phyloP scores from a whole-genome alignment of 2,113 vertebrate species.

The Vireo altiloquus region DNA sequence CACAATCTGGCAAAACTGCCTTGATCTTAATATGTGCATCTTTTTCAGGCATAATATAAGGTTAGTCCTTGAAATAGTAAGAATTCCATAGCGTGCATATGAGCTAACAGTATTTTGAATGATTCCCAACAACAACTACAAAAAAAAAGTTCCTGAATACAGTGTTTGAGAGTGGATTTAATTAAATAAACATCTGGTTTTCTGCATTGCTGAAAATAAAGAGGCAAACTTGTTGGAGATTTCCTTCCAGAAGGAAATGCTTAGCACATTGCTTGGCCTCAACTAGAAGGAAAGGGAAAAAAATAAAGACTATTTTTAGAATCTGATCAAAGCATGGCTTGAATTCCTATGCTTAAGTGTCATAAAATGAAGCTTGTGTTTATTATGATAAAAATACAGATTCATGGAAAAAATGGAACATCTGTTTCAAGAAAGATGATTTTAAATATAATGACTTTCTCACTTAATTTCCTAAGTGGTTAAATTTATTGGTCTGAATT shows the following conservation, averaged over 20 bases:
- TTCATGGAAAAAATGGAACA: slow-evolving; percentile 33
- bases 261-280: slow-evolving; percentile 77
- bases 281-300: slow-evolving; percentile 47
- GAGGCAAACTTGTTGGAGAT: slow-evolving; percentile 60
- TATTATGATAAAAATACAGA: slow-evolving; percentile 69
- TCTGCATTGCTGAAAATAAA: slow-evolving; percentile 60
- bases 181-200: slow-evolving; percentile 80
- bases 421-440: slow-evolving; percentile 37
- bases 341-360: slow-evolving; percentile 70
- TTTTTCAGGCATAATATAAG: neutral
- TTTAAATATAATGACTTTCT: slow-evolving; percentile 30
- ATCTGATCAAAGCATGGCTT: slow-evolving; percentile 73
- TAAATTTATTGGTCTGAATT: neutral
- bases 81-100: neutral
- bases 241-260: slow-evolving; percentile 79
- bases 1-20: neutral
- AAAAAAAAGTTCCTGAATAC: neutral
- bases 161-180: slow-evolving; percentile 55
- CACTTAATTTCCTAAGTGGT: slow-evolving; percentile 9
- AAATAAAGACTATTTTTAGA: slow-evolving; percentile 77
- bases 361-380: slow-evolving; percentile 60
- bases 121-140: neutral
- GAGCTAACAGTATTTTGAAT: slow-evolving; percentile 1
- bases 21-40: neutral
- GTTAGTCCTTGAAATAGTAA: neutral